A percentile compares a stretch with the other conserved stretches of the same genome.
Evolutionary conservation across 2,113 vertebrate genomes (phyloP).

Genomic region (Pygoscelis antarcticus): DNA sequence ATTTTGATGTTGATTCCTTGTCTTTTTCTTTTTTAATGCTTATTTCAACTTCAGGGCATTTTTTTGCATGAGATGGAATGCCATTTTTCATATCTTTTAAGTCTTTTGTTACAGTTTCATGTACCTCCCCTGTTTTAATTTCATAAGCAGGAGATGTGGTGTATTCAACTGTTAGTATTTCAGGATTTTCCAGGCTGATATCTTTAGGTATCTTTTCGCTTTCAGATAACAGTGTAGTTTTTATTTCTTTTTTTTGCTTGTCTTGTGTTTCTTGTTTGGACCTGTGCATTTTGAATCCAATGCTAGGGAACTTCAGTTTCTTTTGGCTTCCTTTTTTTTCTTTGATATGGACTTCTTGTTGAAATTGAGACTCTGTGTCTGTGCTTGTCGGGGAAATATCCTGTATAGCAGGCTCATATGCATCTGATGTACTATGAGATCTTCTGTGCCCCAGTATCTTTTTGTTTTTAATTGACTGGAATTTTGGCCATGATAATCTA

Average conservation of each 20-base stretch:
- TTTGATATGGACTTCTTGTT: not conserved
- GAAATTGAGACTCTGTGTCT: constrained; percentile 65
- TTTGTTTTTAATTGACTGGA: constrained; percentile 69
- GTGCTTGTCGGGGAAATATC: constrained; percentile 70
- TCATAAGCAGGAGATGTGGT: not conserved
- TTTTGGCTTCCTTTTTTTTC: constrained; percentile 36
- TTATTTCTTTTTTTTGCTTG: constrained; percentile 47
- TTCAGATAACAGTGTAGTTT: constrained; percentile 23
- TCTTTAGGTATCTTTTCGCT: not conserved
- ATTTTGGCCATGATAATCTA: constrained; percentile 80
- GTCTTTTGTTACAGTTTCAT: not conserved
- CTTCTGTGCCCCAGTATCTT: constrained; percentile 66
- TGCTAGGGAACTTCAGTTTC: constrained; percentile 59
- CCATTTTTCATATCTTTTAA: constrained; percentile 24
- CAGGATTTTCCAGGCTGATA: not conserved
- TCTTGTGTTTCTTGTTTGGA: constrained; percentile 53
- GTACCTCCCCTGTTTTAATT: not conserved
- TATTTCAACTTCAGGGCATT: constrained; percentile 66
- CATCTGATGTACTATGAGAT: constrained; percentile 80
- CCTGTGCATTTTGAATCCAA: constrained; percentile 66
- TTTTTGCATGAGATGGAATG: not conserved
- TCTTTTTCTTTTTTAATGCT: constrained; percentile 53
- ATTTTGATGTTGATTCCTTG: not conserved
- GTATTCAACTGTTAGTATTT: constrained; percentile 35
- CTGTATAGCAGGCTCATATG: constrained; percentile 43